phyloP scores from a whole-genome alignment of 2,888 invertebrate species.

The Morinoia aosen region DNA sequence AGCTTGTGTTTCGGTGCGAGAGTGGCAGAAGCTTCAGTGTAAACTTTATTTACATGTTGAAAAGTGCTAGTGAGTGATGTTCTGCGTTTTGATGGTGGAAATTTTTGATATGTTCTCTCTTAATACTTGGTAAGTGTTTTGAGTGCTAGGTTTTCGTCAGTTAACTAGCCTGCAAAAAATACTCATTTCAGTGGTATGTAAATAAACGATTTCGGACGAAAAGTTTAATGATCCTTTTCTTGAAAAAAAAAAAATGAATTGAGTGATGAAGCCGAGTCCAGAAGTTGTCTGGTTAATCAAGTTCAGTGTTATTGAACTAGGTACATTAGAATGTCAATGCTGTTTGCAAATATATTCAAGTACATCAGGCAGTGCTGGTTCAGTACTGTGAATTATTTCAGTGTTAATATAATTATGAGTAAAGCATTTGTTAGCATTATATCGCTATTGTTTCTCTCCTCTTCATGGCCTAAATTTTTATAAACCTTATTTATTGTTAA shows the following conservation, averaged over 20 bases:
- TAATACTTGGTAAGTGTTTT: constrained; percentile 12
- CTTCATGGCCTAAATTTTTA: no score
- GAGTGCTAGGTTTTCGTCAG: background rate
- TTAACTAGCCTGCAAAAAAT: background rate
- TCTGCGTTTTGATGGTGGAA: background rate
- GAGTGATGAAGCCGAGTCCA: background rate
- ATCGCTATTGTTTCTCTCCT: no score
- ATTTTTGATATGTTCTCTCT: background rate
- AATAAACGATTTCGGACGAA: background rate
- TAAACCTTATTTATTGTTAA: no score
- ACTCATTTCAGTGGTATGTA: background rate
- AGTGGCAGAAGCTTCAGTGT: constrained; percentile 17
- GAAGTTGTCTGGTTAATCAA: background rate
- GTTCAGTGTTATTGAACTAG: background rate
- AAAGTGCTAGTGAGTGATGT: background rate
- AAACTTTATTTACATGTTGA: background rate
- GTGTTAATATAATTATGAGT: no score
- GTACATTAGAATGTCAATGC: no score
- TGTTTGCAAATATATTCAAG: no score
- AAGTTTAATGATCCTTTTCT: background rate
- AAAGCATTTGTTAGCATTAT: no score
- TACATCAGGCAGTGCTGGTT: no score
- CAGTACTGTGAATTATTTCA: no score
- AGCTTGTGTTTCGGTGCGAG: constrained; percentile 30
- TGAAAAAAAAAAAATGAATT: background rate